Conservation (phyloP, 1,140 invertebrate species). For the Sycophaga agraensis region DNA sequence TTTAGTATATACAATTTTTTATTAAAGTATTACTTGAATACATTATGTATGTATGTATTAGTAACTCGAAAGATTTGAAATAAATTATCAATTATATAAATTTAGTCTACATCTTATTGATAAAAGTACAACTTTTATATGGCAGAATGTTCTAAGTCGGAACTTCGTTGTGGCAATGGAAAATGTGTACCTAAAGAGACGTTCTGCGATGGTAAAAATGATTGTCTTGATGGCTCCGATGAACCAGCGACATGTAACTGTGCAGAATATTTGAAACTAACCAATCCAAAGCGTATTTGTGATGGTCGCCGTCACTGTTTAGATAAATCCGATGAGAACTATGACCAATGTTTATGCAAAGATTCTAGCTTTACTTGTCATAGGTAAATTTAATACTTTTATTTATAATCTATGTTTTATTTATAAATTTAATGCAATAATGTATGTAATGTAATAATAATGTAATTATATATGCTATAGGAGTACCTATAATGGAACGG, state of each 20-base stretch:
- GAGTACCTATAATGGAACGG: slow-evolving; percentile 9
- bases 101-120: too few species aligned
- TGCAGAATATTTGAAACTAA: slow-evolving; percentile 66
- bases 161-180: slow-evolving; percentile 68
- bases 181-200: slow-evolving; percentile 68
- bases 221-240: slow-evolving; percentile 73
- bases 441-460: too few species aligned
- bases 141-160: slow-evolving; percentile 60
- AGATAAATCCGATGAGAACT: slow-evolving; percentile 78
- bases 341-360: slow-evolving; percentile 64
- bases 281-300: slow-evolving; percentile 68
- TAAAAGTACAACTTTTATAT: too few species aligned
- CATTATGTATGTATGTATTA: too few species aligned
- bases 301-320: slow-evolving; percentile 77
- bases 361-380: slow-evolving; percentile 56
- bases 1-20: too few species aligned
- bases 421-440: too few species aligned
- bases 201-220: slow-evolving; percentile 67
- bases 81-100: too few species aligned
- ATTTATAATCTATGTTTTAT: too few species aligned
- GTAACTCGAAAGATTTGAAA: too few species aligned
- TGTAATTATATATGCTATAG: not conserved
- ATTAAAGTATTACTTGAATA: too few species aligned
- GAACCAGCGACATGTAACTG: slow-evolving; percentile 71
- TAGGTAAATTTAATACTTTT: slow-evolving; percentile 40